These are phyloP conservation scores for Drosophila yakuba DNA, from an alignment of 1,140 invertebrate species.

Conservation along the genomic window DNA sequence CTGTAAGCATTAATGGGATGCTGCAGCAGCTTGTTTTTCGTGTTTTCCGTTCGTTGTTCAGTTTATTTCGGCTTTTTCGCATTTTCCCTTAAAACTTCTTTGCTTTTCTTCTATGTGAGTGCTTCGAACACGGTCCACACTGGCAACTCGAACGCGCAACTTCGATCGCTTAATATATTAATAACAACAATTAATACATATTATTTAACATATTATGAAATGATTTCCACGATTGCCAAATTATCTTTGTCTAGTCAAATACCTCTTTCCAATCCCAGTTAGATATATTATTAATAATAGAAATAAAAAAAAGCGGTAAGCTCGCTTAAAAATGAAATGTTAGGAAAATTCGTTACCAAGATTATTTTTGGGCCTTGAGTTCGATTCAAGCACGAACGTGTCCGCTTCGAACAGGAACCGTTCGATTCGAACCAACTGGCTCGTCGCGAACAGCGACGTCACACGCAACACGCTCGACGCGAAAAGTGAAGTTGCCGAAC, in stretches of 20 bases:
- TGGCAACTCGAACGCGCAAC: neutral
- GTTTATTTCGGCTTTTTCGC: neutral
- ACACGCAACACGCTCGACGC: neutral
- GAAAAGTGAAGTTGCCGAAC: neutral
- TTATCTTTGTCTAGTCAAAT: too few species aligned
- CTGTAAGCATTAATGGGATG: neutral
- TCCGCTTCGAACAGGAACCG: too few species aligned
- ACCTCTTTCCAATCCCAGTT: too few species aligned
- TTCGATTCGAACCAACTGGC: neutral
- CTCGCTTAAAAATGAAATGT: too few species aligned
- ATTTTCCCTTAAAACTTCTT: conserved; percentile 1
- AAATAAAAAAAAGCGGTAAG: too few species aligned
- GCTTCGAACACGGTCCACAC: neutral
- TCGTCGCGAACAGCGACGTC: neutral
- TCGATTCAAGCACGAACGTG: too few species aligned
- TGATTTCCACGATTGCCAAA: too few species aligned
- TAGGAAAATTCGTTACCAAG: too few species aligned
- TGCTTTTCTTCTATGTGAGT: neutral
- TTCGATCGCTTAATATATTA: neutral
- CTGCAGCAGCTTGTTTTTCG: conserved; percentile 9
- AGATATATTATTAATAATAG: too few species aligned
- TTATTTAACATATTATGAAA: too few species aligned
- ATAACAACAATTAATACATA: too few species aligned
- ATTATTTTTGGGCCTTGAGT: too few species aligned
- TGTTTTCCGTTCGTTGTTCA: conserved; percentile 2